phyloP scores from a whole-genome alignment of 2,888 invertebrate genomes.

The Tribolium freemani region DNA sequence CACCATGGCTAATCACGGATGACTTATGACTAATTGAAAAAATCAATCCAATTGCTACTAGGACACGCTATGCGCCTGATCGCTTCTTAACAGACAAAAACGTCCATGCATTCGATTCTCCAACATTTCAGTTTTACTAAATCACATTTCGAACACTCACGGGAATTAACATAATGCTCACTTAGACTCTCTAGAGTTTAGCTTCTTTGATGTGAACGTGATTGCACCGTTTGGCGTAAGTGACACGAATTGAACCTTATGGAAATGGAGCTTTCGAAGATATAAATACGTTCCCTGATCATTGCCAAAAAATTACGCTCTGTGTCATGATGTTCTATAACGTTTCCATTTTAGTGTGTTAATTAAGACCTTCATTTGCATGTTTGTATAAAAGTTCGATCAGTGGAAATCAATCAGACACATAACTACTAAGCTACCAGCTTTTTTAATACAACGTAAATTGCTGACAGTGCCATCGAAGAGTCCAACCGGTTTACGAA shows the following conservation, averaged over 20 bases:
- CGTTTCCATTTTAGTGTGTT: slow-evolving; percentile 2
- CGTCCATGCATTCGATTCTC: slow-evolving; percentile 9
- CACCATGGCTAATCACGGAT: not conserved
- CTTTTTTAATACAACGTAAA: slow-evolving; percentile 30
- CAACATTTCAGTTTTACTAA: slow-evolving; percentile 10
- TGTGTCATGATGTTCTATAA: not conserved
- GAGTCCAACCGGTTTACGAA: slow-evolving; percentile 2
- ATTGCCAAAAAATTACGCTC: not conserved
- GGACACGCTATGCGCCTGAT: not conserved
- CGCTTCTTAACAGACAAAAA: not conserved
- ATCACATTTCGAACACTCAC: slow-evolving; percentile 21
- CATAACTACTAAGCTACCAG: slow-evolving; percentile 30
- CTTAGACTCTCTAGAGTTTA: slow-evolving; percentile 24
- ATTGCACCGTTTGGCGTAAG: slow-evolving; percentile 17
- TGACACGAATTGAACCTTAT: slow-evolving; percentile 13
- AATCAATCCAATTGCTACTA: not conserved
- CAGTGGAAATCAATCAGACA: slow-evolving; percentile 9
- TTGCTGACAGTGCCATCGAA: slow-evolving; percentile 23
- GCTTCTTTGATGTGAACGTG: slow-evolving; percentile 30
- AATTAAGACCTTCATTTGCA: slow-evolving; percentile 12
- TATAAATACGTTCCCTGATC: not conserved
- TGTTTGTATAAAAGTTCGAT: slow-evolving; percentile 7
- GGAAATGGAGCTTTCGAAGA: not conserved
- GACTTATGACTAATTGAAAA: slow-evolving; percentile 4
- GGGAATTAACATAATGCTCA: slow-evolving; percentile 29